Evolutionary conservation across 2,888 invertebrate species (phyloP), one percentile per base, ranked within the genome.

Genomic region (Drosophila nr. medialis): DNA sequence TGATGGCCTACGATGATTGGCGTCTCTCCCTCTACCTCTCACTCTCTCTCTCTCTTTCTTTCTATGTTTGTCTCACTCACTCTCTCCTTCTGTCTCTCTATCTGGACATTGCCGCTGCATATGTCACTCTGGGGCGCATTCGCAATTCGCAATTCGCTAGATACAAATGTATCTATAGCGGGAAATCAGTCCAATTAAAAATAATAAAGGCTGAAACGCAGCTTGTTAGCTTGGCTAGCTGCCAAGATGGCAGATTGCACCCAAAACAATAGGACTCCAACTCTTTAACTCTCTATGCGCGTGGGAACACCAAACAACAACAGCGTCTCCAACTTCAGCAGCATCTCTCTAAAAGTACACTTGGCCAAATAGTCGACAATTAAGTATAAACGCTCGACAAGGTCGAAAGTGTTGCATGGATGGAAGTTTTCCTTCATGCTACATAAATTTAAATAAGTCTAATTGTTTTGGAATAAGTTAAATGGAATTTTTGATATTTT

Each of bases 171-270:
- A 86, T 86, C 86, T 90, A 51, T 80, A 80, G 89, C 86, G 80
- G 71, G 77, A 88, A 90, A 86, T 86, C 86, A 86, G 86, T 86
- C 86, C 86, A 86, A 86, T 86, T 86, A 86, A 86, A 86, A 86
- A 88, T 86, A 86, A 86, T 86, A 86, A 86, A 86, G 87, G 89
- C 76, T 42, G 80, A 73, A 84, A 87, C 77, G 63, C 73, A 78
- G 89, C 89, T 85, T 89, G 84, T 84, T 84, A 84, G 84, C 24
- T 69, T 67, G 65, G 56, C 30, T 34, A 64, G 65, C 67, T 60
- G 80, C 55, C 77, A 89, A 89, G 84, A 85, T 89, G 84, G 81
- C 84, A 86, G 84, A 85, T 89, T 85, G 87, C 84, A 83, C 50
- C 73, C 89, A 67, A 83, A 88, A 84, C 84, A 85, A 85, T 85